phyloP scores from a whole-genome alignment of 2,113 vertebrate species.

The Odocoileus hemionus region DNA sequence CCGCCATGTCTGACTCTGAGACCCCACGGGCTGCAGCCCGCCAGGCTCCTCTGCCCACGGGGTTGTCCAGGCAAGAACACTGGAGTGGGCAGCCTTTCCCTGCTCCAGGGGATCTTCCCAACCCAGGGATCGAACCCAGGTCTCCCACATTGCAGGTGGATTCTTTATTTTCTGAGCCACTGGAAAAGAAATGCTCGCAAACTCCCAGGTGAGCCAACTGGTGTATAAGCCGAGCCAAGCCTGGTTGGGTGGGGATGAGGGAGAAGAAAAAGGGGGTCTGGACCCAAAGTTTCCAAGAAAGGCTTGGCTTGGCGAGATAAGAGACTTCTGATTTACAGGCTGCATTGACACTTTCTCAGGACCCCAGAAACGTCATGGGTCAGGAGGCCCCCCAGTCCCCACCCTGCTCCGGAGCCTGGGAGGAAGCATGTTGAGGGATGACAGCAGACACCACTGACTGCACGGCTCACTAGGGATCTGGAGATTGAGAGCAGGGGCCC shows the following conservation, averaged over 20 bases:
- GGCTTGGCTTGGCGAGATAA: not conserved
- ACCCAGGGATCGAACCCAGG: not conserved
- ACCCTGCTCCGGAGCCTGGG: not conserved
- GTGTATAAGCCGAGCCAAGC: not conserved
- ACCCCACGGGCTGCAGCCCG: not conserved
- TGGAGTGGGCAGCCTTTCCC: not conserved
- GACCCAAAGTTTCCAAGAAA: not conserved
- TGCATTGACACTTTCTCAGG: not conserved
- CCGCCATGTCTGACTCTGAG: not conserved
- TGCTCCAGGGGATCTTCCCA: not conserved
- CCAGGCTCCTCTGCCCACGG: not conserved
- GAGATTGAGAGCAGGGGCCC: not conserved
- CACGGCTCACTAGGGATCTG: not conserved
- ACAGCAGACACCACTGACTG: too few relatives aligned
- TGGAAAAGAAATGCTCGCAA: not conserved
- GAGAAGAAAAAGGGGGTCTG: not conserved
- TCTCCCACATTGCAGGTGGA: not conserved
- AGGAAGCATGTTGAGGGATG: rapidly evolving
- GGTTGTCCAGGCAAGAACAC: not conserved
- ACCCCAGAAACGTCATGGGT: not conserved
- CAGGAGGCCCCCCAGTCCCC: not conserved
- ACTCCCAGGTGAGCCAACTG: not conserved
- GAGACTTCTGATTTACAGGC: not conserved
- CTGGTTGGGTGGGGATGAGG: not conserved
- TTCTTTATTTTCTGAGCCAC: not conserved